These are phyloP conservation scores for Kryptolebias marmoratus DNA, from an alignment of 2,113 vertebrate genomes.

Conservation along the genomic window DNA sequence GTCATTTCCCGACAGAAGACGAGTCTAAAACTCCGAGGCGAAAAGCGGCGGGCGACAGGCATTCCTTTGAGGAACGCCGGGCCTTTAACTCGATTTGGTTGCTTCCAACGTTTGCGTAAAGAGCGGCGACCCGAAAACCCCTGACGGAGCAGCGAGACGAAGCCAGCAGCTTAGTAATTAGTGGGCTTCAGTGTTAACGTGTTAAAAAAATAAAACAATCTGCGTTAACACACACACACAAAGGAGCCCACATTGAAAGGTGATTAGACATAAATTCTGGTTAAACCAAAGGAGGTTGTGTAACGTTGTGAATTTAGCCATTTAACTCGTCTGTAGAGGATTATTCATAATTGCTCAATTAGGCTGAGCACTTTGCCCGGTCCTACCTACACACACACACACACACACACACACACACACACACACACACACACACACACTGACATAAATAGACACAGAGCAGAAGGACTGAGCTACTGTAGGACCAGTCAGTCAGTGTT, in stretches of 20 bases:
- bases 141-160: no score
- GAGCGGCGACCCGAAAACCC: no score
- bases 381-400: constrained; percentile 26
- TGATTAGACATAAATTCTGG: background rate
- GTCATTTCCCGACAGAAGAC: no score
- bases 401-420: background rate
- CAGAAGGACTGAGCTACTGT: constrained; percentile 58
- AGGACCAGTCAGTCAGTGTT: constrained; percentile 28
- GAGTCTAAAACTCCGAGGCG: no score
- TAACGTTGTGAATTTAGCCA: constrained; percentile 37
- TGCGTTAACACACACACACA: no score
- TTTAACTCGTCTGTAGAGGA: constrained; percentile 55
- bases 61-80: no score
- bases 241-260: background rate
- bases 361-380: constrained; percentile 34
- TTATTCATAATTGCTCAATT: constrained; percentile 67
- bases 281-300: constrained; percentile 22
- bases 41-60: no score
- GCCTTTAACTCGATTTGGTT: no score
- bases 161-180: no score
- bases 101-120: no score
- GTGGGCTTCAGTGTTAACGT: no score
- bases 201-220: no score
- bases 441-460: constrained; percentile 16
- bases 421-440: constrained; percentile 27